Evolutionary conservation across 1,140 invertebrate species (phyloP).

Genomic region (Branchinecta lindahli): DNA sequence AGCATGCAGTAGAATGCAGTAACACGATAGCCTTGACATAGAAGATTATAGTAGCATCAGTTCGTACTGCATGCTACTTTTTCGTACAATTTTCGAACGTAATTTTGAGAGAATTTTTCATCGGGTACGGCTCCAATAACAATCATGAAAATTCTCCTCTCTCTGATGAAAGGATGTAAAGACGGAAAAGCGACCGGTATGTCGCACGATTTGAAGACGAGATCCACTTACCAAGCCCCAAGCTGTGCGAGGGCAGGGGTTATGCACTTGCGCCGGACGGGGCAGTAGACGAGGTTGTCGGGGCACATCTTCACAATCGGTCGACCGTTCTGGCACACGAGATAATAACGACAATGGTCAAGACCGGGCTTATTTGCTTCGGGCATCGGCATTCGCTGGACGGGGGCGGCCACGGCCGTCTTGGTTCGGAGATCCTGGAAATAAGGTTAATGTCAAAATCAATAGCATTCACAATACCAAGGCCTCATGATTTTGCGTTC

Average conservation of each 20-base stretch:
- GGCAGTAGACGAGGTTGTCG: neutral
- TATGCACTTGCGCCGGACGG: neutral
- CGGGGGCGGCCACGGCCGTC: neutral
- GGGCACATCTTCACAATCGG: neutral
- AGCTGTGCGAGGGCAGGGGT: neutral
- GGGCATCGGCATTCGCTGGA: neutral
- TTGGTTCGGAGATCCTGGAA: neutral
- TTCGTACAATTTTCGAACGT: too few species aligned
- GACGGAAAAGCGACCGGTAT: too few species aligned
- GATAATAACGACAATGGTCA: neutral
- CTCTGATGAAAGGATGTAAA: too few species aligned
- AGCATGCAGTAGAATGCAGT: too few species aligned
- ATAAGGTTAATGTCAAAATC: neutral
- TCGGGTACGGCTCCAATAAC: too few species aligned
- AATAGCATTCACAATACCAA: neutral
- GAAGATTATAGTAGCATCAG: too few species aligned
- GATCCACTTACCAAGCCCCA: neutral
- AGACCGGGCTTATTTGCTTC: neutral
- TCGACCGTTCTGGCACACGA: neutral
- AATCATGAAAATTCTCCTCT: too few species aligned
- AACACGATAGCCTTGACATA: too few species aligned
- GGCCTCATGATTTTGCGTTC: too few species aligned
- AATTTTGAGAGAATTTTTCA: too few species aligned
- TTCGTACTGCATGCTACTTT: too few species aligned
- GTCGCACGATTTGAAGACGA: too few species aligned